Evolutionary conservation across 2,113 vertebrate genomes (phyloP), one percentile per base, ranked within the genome.

Genomic region (Myanophis thanlyinensis): DNA sequence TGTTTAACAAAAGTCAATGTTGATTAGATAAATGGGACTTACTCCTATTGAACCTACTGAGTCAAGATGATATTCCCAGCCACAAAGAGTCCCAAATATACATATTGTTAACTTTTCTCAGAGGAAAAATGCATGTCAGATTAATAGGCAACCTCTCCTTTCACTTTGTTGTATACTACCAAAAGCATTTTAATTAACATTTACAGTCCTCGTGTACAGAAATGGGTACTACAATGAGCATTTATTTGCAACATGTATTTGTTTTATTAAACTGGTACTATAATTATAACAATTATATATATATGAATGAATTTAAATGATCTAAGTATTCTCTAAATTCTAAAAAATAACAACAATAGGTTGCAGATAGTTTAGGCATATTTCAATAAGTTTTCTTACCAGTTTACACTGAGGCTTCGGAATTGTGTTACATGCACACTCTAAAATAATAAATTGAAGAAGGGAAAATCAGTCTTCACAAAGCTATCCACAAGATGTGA

Each of bases 351-450:
- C 22, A 0, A 46, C 1, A 35, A 44, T 80, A 89, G 48, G 93
- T 92, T 59, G 51, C 18, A 67, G 10, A 85, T 11, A 56, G 47
- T 18, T 85, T 54, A 56, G 22, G 49, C 6, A 22, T 1, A 56
- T 73, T 91, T 9, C 91, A 94, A 73, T 51, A 91, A 56, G 7
- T 92, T 90, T 93, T 96, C 98, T 48, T 98, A 99, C 99, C 98
- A 98, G 96, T 93, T 97, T 94, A 97, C 99, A 99, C 92, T 98
- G 98, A 87, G 98, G 98, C 56, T 97, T 98, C 2, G 97, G 93
- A 13, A 99, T 98, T 40, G 96, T 98, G 67, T 99, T 98, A 0
- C 99, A 99, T 9, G 98, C 97, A 95, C 99, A 99, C 95, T 99
- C 99, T 99, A 96, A 95, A 98, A 96, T 18, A 98, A 97, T 48